A percentile compares a stretch with the other conserved stretches of the same genome.
Conservation (phyloP, 2,888 invertebrate genomes). For the Orthonychiurus folsomi region DNA sequence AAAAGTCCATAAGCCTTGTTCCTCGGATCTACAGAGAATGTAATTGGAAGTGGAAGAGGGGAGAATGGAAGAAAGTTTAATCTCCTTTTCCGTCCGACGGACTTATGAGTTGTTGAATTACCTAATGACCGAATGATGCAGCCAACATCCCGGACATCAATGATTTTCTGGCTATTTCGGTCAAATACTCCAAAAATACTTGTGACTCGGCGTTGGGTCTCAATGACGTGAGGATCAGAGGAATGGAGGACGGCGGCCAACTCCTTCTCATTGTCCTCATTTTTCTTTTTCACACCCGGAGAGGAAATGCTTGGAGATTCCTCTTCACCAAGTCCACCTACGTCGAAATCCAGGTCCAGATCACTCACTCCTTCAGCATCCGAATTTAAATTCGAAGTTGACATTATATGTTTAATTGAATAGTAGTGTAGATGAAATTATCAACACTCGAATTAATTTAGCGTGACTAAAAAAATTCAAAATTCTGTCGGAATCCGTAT, state of each 20-base stretch:
- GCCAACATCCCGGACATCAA: slow-evolving; percentile 83
- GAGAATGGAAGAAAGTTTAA: background rate
- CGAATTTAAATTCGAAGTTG: no score
- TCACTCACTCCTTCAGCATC: background rate
- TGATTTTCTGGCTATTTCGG: slow-evolving; percentile 74
- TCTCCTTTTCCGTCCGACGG: background rate
- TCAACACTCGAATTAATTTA: no score
- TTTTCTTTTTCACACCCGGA: background rate
- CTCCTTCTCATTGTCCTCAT: slow-evolving; percentile 14
- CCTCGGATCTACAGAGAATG: background rate
- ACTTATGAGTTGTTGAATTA: no score
- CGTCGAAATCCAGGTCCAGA: background rate
- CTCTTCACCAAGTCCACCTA: background rate
- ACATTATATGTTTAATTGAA: no score
- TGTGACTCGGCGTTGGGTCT: slow-evolving; percentile 42
- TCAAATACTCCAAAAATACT: slow-evolving; percentile 88
- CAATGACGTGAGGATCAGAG: slow-evolving; percentile 26
- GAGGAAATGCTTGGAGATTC: background rate
- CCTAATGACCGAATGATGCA: slow-evolving; percentile 79
- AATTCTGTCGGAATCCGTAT: no score
- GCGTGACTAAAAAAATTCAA: no score
- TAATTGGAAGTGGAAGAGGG: background rate
- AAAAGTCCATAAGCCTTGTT: slow-evolving; percentile 6
- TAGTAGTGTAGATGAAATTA: no score
- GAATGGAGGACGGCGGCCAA: slow-evolving; percentile 22